Evolutionary conservation across 1,140 invertebrate species (phyloP).

Genomic region (Zaprionus africanus): DNA sequence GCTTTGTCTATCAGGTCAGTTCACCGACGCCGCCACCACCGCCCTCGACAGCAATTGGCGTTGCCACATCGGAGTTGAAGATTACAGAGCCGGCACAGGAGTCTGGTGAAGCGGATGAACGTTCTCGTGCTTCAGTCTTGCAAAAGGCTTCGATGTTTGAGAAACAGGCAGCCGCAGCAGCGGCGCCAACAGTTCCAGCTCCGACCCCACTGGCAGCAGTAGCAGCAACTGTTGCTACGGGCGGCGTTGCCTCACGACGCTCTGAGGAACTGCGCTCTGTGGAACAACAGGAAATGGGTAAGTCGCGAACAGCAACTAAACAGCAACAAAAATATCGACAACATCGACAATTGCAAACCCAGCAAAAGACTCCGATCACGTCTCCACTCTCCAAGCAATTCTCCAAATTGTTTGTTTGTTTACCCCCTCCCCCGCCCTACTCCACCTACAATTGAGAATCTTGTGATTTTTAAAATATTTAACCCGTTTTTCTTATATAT

Average conservation of each 20-base stretch:
- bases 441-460: neutral
- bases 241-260: conserved; percentile 23
- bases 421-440: neutral
- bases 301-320: conserved; percentile 37
- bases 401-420: conserved; percentile 28
- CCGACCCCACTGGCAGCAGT: conserved; percentile 3
- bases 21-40: conserved; percentile 73
- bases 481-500: conserved; percentile 42
- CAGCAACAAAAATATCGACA: neutral
- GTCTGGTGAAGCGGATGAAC: conserved; percentile 62
- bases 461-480: conserved; percentile 43
- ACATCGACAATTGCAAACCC: neutral
- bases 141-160: conserved; percentile 84
- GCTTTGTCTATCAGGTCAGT: conserved; percentile 76
- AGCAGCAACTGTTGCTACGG: conserved; percentile 10
- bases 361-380: neutral
- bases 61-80: neutral
- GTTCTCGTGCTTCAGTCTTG: conserved; percentile 77
- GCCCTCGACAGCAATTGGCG: conserved; percentile 11
- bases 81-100: conserved; percentile 24
- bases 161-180: conserved; percentile 74
- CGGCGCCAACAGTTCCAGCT: conserved; percentile 31
- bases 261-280: conserved; percentile 46
- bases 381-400: neutral
- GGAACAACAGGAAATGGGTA: conserved; percentile 80